A percentile compares a stretch with the other conserved stretches of the same genome.
phyloP scores from a whole-genome alignment of 2,797 vertebrate genomes.

The Pseudochaenichthys georgianus region DNA sequence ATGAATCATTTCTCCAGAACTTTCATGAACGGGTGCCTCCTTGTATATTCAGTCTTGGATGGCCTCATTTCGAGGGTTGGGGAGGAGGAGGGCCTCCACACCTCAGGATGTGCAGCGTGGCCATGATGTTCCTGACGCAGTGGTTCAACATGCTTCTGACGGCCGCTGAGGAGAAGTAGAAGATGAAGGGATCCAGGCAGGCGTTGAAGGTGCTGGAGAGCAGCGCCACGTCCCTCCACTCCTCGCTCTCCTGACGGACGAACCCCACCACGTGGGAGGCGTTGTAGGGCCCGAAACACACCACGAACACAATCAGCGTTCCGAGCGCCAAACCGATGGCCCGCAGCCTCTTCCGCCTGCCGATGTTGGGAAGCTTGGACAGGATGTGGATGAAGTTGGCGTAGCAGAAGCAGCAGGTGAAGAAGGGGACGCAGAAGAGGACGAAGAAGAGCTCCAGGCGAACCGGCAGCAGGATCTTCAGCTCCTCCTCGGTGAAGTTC shows the following conservation, averaged over 20 bases:
- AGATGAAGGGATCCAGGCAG: conserved; percentile 90
- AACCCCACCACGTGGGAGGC: conserved; percentile 90
- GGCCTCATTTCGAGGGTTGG: background rate
- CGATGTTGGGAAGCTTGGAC: conserved; percentile 82
- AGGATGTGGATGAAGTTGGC: conserved; percentile 87
- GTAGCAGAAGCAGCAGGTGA: conserved; percentile 91
- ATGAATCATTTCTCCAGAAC: background rate
- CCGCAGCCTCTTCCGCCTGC: conserved; percentile 77
- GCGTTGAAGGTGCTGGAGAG: conserved; percentile 90
- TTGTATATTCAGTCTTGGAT: conserved; percentile 28
- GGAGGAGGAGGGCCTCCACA: conserved; percentile 28
- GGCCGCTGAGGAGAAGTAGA: conserved; percentile 89
- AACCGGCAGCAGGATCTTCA: conserved; percentile 80
- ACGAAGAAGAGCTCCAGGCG: conserved; percentile 88
- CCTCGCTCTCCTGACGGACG: conserved; percentile 61
- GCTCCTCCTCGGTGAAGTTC: conserved; percentile 80
- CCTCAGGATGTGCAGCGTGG: conserved; percentile 68
- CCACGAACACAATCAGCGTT: conserved; percentile 87
- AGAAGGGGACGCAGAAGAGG: conserved; percentile 87
- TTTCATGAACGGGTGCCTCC: conserved; percentile 27
- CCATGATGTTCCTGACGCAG: conserved; percentile 69
- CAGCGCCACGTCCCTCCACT: conserved; percentile 84
- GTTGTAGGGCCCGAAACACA: conserved; percentile 91
- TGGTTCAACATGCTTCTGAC: conserved; percentile 83
- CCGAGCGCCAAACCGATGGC: conserved; percentile 87